Base-by-base conservation (phyloP, 2,888 invertebrate species). In the Thumatha senex region DNA sequence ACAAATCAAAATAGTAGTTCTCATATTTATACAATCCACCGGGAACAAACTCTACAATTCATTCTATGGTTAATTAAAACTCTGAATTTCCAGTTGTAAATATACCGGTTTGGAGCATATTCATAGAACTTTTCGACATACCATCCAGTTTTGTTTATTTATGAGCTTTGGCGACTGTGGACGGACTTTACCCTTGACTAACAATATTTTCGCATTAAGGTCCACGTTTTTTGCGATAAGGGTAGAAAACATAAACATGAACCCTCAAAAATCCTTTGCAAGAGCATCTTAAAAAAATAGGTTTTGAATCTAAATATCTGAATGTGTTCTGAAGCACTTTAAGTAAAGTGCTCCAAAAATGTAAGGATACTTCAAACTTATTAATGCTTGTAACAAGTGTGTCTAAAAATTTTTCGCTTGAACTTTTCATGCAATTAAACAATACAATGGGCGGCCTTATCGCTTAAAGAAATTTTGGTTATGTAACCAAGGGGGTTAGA, bases 81-180 rank as follows among this genome's bases (percentile, higher is more conserved):
- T 84, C 84, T 80, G 83, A 82, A 86, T 85, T 80, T 78, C 73
- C 72, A 78, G 87, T 79, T 82, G 86, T 89, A 89, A 89, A 90
- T 89, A 89, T 85, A 77, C 70, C 78, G 79, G 80, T 79, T 78
- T 80, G 76, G 76, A 78, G 76, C 81, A 81, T 87, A 84, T 66
- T 65, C 60, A 57, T 46, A 71, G 72, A 86, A 90, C 88, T 90
- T 89, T 89, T 83, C 84, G 84, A 88, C 89, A 80, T 80, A 83
- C 80, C 87, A 84, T 85, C 84, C 89, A 88, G 87, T 86, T 86
- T 83, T 88, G 88, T 89, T 90, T 90, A 90, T 90, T 89, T 90
- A 90, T 86, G 89, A 84, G 89, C 87, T 86, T 88, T 86, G 75
- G 80, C 81, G 76, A 76, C 80, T 75, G 72, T 76, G 76, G 80